A percentile compares a stretch with the other conserved stretches of the same genome.
Evolutionary conservation across 2,797 vertebrate species (phyloP).

Genomic region (Linurgus olivaceus): DNA sequence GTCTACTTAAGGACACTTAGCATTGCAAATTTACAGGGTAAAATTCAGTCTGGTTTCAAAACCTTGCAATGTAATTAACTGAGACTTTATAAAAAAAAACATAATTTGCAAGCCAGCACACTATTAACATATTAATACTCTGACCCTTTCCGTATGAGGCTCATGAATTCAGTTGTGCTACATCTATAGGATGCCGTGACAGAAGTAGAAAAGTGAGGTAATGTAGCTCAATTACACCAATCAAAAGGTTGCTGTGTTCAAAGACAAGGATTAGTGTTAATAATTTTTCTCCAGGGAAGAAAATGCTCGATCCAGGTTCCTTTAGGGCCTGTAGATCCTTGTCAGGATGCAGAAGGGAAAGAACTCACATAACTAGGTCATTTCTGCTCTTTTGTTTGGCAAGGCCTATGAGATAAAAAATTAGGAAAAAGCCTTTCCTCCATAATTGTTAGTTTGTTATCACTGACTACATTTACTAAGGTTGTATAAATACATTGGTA

Average conservation of each 20-base stretch:
- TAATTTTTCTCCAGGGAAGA: constrained; percentile 73
- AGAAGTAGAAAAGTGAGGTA: constrained; percentile 55
- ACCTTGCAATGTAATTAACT: constrained; percentile 62
- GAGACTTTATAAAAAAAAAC: constrained; percentile 52
- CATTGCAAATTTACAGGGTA: constrained; percentile 45
- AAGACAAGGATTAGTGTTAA: constrained; percentile 74
- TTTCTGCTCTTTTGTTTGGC: constrained; percentile 58
- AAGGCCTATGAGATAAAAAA: constrained; percentile 10
- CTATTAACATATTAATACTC: constrained; percentile 65
- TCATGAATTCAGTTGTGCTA: constrained; percentile 44
- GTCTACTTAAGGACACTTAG: constrained; percentile 41
- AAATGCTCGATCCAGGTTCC: constrained; percentile 64
- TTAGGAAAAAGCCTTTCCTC: background rate
- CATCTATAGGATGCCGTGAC: constrained; percentile 11
- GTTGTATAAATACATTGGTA: background rate
- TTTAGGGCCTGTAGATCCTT: constrained; percentile 62
- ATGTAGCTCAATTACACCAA: constrained; percentile 61
- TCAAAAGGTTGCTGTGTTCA: constrained; percentile 62
- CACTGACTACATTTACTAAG: background rate
- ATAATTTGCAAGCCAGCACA: constrained; percentile 57
- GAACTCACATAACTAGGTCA: constrained; percentile 63
- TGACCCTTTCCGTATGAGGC: constrained; percentile 62
- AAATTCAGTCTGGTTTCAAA: constrained; percentile 49
- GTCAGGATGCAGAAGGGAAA: constrained; percentile 40
- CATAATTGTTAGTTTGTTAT: constrained; percentile 5